A percentile compares a stretch with the other conserved stretches of the same genome.
These are phyloP conservation scores for Peromyscus eremicus DNA, from an alignment of 2,797 vertebrate genomes.

Conservation along the genomic window DNA sequence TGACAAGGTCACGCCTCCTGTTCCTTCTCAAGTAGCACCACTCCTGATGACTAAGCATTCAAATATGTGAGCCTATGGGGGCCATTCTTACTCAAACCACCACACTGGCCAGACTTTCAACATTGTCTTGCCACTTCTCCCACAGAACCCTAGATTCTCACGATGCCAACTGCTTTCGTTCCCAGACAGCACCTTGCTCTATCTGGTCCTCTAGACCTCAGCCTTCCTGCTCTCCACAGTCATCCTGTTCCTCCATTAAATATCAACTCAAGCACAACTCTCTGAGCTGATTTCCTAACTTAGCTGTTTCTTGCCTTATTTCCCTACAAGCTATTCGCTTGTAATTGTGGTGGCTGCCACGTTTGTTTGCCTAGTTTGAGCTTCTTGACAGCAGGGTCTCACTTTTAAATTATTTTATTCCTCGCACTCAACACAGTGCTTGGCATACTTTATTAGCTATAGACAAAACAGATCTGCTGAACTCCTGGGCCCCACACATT, in stretches of 20 bases:
- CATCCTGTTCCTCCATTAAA: neutral
- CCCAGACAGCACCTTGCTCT: neutral
- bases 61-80: neutral
- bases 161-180: neutral
- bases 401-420: constrained; percentile 20
- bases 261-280: neutral
- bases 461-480: neutral
- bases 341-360: neutral
- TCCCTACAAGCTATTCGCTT: neutral
- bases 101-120: neutral
- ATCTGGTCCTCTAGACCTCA: neutral
- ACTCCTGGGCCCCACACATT: neutral
- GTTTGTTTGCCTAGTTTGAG: constrained; percentile 32
- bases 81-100: neutral
- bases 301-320: constrained; percentile 20
- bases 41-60: neutral
- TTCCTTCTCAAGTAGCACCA: neutral
- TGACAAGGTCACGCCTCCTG: neutral
- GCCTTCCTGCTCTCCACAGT: neutral
- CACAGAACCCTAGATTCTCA: neutral
- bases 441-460: neutral
- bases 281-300: neutral
- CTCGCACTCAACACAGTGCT: neutral
- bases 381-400: constrained; percentile 56
- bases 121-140: neutral